A percentile compares a stretch with the other conserved stretches of the same genome.
Conservation (phyloP, 2,888 invertebrate genomes). For the Chrysopilus asiliformis region DNA sequence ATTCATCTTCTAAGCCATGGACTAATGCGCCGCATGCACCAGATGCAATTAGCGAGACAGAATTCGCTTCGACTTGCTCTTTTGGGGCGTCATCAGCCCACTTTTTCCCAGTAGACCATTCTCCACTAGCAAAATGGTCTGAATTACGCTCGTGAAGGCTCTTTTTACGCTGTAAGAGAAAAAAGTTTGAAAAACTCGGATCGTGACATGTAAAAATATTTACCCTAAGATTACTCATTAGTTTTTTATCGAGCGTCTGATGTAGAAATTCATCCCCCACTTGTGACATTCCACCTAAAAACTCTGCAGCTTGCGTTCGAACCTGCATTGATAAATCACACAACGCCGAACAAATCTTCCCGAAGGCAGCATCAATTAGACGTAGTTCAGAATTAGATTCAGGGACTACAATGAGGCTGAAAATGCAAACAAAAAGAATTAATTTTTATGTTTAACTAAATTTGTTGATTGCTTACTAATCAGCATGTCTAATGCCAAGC, state of each 20-base stretch:
- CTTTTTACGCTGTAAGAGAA: slow-evolving; percentile 49
- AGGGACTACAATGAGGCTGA: slow-evolving; percentile 51
- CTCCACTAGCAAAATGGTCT: slow-evolving; percentile 69
- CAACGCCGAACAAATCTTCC: slow-evolving; percentile 82
- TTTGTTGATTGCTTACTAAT: slow-evolving; percentile 45
- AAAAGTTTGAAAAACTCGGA: slow-evolving; percentile 2
- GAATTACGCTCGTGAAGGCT: slow-evolving; percentile 77
- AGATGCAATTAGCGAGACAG: slow-evolving; percentile 68
- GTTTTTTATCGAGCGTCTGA: slow-evolving; percentile 94
- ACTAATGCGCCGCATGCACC: slow-evolving; percentile 98
- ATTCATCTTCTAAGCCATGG: slow-evolving; percentile 96
- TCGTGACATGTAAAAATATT: slow-evolving; percentile 15
- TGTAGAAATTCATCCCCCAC: slow-evolving; percentile 83
- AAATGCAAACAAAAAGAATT: too few relatives aligned
- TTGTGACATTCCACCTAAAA: slow-evolving; percentile 73
- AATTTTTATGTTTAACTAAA: too few relatives aligned
- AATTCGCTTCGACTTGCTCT: slow-evolving; percentile 59
- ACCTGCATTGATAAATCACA: slow-evolving; percentile 87
- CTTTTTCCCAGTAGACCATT: slow-evolving; percentile 84
- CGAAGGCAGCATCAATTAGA: slow-evolving; percentile 91
- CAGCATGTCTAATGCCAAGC: slow-evolving; percentile 74
- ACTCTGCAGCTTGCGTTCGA: slow-evolving; percentile 67
- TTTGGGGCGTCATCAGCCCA: slow-evolving; percentile 76
- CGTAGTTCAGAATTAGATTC: slow-evolving; percentile 74
- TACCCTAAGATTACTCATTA: slow-evolving; percentile 90